Percentiles rank a stretch among this genome's conserved stretches.
phyloP scores from a whole-genome alignment of 2,113 vertebrate genomes.

The Tapirus terrestris region DNA sequence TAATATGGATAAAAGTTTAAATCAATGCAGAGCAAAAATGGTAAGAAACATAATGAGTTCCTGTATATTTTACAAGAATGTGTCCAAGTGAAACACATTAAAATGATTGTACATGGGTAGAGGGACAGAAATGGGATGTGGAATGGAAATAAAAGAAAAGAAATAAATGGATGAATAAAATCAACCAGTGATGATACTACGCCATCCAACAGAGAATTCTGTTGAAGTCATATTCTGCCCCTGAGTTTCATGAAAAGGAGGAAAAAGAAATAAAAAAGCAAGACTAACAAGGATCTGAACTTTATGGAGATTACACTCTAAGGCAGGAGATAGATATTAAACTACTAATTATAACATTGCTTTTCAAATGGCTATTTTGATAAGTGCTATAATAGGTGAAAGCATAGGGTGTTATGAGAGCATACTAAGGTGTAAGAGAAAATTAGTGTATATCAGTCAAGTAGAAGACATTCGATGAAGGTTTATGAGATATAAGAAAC shows the following conservation, averaged over 20 bases:
- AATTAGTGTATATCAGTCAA: not conserved
- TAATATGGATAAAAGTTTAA: not conserved
- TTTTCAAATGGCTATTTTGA: constrained; percentile 21
- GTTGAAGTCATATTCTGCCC: not conserved
- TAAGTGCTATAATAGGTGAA: not conserved
- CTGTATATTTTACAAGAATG: not conserved
- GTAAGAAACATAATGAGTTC: not conserved
- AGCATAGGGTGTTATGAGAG: not conserved
- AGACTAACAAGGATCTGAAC: not conserved
- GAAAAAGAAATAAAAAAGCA: not conserved
- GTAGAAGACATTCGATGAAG: not conserved
- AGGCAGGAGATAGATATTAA: not conserved
- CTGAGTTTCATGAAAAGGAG: not conserved
- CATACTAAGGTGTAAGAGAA: not conserved
- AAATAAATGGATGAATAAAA: not conserved
- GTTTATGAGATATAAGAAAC: not conserved
- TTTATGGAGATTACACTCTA: not conserved
- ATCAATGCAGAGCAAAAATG: not conserved
- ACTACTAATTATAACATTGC: not conserved
- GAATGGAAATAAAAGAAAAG: not conserved
- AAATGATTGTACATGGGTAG: not conserved
- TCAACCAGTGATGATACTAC: not conserved
- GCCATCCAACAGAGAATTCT: not conserved
- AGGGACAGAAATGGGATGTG: not conserved
- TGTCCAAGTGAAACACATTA: not conserved